Percentiles rank a stretch among this genome's conserved stretches.
These are phyloP conservation scores for Xylocampa areola DNA, from an alignment of 2,888 invertebrate genomes.

Conservation along the genomic window DNA sequence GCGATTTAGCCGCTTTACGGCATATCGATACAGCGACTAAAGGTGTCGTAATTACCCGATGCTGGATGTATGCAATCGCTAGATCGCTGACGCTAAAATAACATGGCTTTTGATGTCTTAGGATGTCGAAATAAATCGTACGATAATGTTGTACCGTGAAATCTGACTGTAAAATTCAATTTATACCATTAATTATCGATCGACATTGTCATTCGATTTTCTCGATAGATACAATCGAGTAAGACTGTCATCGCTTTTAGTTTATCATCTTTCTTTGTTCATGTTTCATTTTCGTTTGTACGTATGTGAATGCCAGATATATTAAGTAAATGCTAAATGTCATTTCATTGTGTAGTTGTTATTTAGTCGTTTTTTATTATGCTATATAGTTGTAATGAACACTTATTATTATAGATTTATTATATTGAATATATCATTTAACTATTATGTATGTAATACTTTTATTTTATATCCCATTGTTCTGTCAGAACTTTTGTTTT, in stretches of 20 bases:
- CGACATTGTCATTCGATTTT: too few species aligned
- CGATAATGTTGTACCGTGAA: too few species aligned
- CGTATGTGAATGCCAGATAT: slow-evolving; percentile 39
- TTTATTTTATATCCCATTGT: slow-evolving; percentile 39
- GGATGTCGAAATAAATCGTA: too few species aligned
- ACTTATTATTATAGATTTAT: slow-evolving; percentile 55
- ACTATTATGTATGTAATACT: slow-evolving; percentile 39
- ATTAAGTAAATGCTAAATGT: slow-evolving; percentile 34
- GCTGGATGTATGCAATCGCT: too few species aligned
- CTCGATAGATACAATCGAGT: slow-evolving; percentile 15
- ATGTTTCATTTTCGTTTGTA: slow-evolving; percentile 26
- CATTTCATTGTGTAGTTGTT: slow-evolving; percentile 50
- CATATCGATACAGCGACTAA: too few species aligned
- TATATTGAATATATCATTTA: slow-evolving; percentile 60
- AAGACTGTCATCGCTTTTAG: slow-evolving; percentile 26
- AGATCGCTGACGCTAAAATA: too few species aligned
- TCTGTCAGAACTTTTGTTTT: background rate
- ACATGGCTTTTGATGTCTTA: too few species aligned
- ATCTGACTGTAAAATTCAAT: too few species aligned
- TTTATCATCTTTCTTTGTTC: slow-evolving; percentile 14
- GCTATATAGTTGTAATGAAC: slow-evolving; percentile 51
- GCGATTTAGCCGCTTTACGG: too few species aligned
- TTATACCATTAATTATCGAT: too few species aligned
- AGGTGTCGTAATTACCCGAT: too few species aligned
- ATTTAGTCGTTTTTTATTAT: slow-evolving; percentile 42